phyloP scores from a whole-genome alignment of 2,888 invertebrate genomes.

The Pseudeuparius sepicola region DNA sequence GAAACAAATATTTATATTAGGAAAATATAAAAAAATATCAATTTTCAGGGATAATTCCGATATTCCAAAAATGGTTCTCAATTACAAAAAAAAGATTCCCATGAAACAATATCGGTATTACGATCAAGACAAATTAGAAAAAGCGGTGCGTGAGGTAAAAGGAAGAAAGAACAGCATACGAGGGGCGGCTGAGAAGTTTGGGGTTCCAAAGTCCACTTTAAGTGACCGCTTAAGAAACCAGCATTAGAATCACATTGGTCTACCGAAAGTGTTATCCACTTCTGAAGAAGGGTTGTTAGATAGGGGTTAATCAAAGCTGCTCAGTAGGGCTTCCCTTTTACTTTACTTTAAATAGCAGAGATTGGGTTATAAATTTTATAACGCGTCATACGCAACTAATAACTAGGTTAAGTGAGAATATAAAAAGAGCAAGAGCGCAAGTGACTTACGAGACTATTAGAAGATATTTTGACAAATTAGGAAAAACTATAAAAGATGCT shows the following conservation, averaged over 20 bases:
- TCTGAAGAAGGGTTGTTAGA: not conserved
- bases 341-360: not conserved
- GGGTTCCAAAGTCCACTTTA: constrained; percentile 1
- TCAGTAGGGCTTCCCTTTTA: constrained; percentile 2
- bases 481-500: constrained; percentile 1
- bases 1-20: no score
- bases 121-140: no score
- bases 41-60: no score
- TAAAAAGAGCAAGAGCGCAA: constrained; percentile 2
- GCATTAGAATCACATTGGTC: not conserved
- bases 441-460: constrained; percentile 1
- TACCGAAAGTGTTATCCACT: not conserved
- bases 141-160: no score
- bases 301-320: constrained; percentile 1
- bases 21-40: no score
- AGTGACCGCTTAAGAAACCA: constrained; percentile 1
- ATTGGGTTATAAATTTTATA: no score
- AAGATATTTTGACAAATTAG: constrained; percentile 1
- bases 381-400: constrained; percentile 1
- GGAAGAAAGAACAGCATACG: no score
- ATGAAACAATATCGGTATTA: no score
- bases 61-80: no score
- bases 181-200: constrained; percentile 1
- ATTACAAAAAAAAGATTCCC: no score
- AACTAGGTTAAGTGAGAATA: constrained; percentile 1